Base-by-base conservation (phyloP, 2,888 invertebrate species). In the Diaphora mendica region DNA sequence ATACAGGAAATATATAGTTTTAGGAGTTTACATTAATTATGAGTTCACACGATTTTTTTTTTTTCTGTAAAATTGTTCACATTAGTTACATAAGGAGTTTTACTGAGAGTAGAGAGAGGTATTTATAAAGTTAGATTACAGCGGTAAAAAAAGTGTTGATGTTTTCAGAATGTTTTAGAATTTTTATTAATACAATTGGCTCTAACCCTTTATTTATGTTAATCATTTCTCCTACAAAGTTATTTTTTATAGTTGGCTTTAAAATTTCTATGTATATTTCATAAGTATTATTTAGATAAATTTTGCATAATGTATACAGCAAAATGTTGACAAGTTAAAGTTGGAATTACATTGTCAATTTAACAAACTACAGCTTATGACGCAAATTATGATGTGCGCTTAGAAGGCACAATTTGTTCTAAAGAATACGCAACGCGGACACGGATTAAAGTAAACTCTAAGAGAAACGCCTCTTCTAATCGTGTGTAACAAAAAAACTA, bases 1-100 rank as follows among this genome's bases (percentile, higher is more conserved):
- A 85, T 73, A 73, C 65, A 73, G 68, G 26, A 59, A 78, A 30
- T 48, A 55, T 68, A 55, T 68, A 68, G 55, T 26, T n/a, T 35
- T 39, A 68, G 23, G 20, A 15, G 7, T n/a, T 35, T 23, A 48
- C 2, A 23, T 68, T 35, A 35, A 68, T 51, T n/a, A 55, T 68
- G 35, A 68, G 55, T 17, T n/a, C 33, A 33, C 11, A 48, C 13
- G 3, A 33, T 23, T 23, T 67, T 30, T 44, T 30, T 30, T 67
- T 30, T 20, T 30, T 26, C 13, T 30, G 20, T 23, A n/a, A 30
- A 44, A 62, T 15, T 30, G 15, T 15, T 62, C 15, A 62, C 0
- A 30, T 15, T 62, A 15, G 15, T 4, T 30, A 15, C 5, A 15
- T 26, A 26, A 9, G 2, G 44, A 44, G 44, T 44, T 17, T 44